A percentile compares a stretch with the other conserved stretches of the same genome.
phyloP scores from a whole-genome alignment of 2,113 vertebrate genomes.

The Aegotheles bennettii region DNA sequence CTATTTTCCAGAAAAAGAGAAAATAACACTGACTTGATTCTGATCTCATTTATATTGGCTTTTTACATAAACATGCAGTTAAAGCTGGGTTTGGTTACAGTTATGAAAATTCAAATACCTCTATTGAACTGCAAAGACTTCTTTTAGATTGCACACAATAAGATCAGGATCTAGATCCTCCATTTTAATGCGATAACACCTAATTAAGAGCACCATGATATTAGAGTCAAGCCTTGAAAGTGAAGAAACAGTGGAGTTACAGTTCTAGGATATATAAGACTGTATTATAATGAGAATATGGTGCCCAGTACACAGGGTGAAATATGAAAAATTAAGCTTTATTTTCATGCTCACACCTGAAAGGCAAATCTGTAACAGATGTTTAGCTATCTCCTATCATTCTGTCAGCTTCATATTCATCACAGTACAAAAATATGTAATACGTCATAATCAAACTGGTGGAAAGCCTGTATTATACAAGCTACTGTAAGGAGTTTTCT shows the following conservation, averaged over 20 bases:
- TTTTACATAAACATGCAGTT: neutral
- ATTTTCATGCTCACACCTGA: constrained; percentile 4
- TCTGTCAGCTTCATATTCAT: neutral
- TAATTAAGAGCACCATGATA: neutral
- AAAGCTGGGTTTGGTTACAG: neutral
- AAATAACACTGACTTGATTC: neutral
- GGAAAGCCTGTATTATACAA: neutral
- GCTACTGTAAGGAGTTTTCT: neutral
- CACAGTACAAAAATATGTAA: neutral
- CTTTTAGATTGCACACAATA: neutral
- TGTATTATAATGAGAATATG: neutral
- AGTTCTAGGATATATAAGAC: neutral
- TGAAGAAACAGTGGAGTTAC: neutral
- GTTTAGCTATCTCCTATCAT: neutral
- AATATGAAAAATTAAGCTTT: constrained; percentile 20
- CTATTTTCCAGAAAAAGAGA: neutral
- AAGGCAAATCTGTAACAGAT: constrained; percentile 2
- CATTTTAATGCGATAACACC: neutral
- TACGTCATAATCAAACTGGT: neutral
- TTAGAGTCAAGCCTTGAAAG: neutral
- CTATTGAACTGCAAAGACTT: neutral
- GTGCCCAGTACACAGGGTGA: neutral
- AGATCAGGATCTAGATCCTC: neutral
- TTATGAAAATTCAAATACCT: neutral
- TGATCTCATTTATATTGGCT: neutral